Conservation (phyloP, 2,113 vertebrate species). For the Tychaedon coryphoeus region DNA sequence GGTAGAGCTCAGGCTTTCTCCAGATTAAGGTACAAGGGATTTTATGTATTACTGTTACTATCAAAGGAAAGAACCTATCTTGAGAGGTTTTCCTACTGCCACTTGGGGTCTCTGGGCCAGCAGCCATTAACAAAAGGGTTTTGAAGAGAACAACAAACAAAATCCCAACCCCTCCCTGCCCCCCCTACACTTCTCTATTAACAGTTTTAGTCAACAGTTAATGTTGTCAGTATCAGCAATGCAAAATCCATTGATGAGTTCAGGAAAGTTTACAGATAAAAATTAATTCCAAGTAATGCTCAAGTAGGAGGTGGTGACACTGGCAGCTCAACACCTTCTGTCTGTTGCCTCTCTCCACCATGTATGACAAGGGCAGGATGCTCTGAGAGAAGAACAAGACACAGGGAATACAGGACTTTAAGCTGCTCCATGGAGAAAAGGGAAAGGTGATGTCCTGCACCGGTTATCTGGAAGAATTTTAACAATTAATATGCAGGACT, state of each 20-base stretch:
- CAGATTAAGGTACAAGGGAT: neutral
- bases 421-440: neutral
- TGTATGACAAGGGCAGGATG: neutral
- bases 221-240: neutral
- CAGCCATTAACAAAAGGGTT: neutral
- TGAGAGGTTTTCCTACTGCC: neutral
- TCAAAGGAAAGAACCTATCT: neutral
- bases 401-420: neutral
- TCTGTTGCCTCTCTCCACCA: neutral
- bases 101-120: neutral
- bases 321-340: neutral
- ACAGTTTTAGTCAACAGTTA: neutral
- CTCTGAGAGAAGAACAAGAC: neutral
- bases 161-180: accelerated
- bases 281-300: neutral
- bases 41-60: neutral
- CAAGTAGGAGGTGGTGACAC: neutral
- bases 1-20: neutral
- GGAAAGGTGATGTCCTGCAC: neutral
- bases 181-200: accelerated
- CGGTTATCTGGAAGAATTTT: neutral
- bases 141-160: neutral
- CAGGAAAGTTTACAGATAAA: neutral
- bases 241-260: neutral
- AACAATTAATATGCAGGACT: neutral